phyloP scores from a whole-genome alignment of 1,140 invertebrate genomes.

The Bombyx mori region DNA sequence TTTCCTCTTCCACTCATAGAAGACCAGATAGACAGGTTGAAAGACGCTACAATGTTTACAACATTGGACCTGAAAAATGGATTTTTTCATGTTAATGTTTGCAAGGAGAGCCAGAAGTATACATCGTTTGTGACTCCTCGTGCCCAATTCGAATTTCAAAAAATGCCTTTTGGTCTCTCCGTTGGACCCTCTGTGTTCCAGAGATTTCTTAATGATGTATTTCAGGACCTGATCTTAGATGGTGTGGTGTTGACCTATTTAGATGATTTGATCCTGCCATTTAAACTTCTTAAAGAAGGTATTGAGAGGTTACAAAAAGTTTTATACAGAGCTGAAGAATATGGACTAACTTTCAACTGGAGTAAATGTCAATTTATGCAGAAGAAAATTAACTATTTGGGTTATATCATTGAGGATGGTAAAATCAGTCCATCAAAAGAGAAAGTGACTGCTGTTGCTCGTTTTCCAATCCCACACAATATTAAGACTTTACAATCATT shows the following conservation, averaged over 20 bases:
- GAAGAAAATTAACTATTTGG: too few relatives aligned
- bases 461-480: conserved; percentile 23
- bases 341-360: conserved; percentile 19
- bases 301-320: conserved; percentile 18
- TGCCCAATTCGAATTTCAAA: conserved; percentile 34
- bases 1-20: conserved; percentile 70
- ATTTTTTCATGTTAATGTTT: conserved; percentile 64
- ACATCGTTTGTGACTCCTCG: conserved; percentile 49
- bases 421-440: too few relatives aligned
- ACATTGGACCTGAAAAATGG: conserved; percentile 62
- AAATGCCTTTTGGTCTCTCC: conserved; percentile 35
- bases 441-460: background rate
- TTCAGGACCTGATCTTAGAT: conserved; percentile 12
- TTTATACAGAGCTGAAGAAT: conserved; percentile 20
- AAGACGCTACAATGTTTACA: conserved; percentile 46
- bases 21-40: conserved; percentile 51
- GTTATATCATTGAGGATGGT: too few relatives aligned
- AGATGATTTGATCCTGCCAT: conserved; percentile 22
- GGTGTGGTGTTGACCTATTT: conserved; percentile 15
- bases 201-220: conserved; percentile 28
- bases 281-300: conserved; percentile 17
- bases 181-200: conserved; percentile 40
- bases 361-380: background rate
- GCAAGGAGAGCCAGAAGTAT: conserved; percentile 34
- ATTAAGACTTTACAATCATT: conserved; percentile 15